Conservation (phyloP, 2,888 invertebrate genomes). For the Sminthurinus aureus region DNA sequence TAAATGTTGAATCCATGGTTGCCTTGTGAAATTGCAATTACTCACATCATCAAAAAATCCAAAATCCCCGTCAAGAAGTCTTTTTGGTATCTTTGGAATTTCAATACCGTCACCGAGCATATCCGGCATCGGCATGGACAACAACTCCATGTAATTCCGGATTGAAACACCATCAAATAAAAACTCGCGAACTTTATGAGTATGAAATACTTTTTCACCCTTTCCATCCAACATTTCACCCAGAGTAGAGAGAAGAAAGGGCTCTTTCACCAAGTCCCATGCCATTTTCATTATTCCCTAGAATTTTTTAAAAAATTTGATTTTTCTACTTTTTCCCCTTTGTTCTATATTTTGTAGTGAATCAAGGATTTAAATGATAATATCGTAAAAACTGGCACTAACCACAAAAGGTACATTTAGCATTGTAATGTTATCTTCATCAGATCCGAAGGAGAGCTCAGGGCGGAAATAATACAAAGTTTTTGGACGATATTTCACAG, state of each 20-base stretch:
- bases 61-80: conserved; percentile 56
- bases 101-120: conserved; percentile 38
- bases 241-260: conserved; percentile 52
- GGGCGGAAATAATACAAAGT: conserved; percentile 51
- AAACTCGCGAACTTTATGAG: conserved; percentile 53
- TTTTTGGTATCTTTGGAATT: conserved; percentile 45
- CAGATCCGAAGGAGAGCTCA: conserved; percentile 52
- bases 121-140: conserved; percentile 52
- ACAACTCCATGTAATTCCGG: conserved; percentile 57
- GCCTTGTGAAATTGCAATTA: neutral
- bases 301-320: neutral
- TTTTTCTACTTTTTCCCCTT: conserved; percentile 6
- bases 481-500: conserved; percentile 54
- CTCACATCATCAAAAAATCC: conserved; percentile 59
- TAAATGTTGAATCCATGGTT: too few species aligned
- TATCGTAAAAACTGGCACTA: conserved; percentile 27
- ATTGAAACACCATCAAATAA: conserved; percentile 56
- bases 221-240: conserved; percentile 54
- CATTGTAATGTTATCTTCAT: conserved; percentile 53
- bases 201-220: conserved; percentile 56
- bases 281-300: conserved; percentile 56
- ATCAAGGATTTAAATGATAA: neutral
- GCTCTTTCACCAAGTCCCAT: conserved; percentile 55
- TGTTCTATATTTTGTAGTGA: too few species aligned
- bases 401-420: conserved; percentile 57